Percentiles rank a stretch among this genome's conserved stretches.
Evolutionary conservation across 2,888 invertebrate species (phyloP).

Genomic region (Hemistola chrysoprasaria): DNA sequence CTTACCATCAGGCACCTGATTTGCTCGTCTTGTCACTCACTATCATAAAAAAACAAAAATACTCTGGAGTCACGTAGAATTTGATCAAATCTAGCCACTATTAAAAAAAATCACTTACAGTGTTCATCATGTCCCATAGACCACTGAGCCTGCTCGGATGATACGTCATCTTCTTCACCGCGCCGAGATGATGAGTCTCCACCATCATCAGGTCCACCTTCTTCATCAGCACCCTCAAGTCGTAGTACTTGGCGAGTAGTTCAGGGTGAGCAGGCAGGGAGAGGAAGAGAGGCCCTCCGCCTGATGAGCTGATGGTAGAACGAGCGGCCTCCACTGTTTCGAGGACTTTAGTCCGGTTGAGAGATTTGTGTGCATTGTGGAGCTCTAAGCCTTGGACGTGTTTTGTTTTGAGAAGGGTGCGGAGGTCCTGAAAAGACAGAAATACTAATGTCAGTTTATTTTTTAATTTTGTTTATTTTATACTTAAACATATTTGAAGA

Average conservation of each 20-base stretch:
- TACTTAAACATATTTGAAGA: too few species aligned
- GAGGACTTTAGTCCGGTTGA: slow-evolving; percentile 74
- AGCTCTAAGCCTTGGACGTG: slow-evolving; percentile 82
- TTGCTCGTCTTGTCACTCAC: too few species aligned
- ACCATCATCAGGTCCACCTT: slow-evolving; percentile 85
- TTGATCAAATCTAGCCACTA: too few species aligned
- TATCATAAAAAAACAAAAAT: too few species aligned
- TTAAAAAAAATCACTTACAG: slow-evolving; percentile 72
- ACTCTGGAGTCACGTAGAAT: too few species aligned
- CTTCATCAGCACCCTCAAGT: slow-evolving; percentile 85
- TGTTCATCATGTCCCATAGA: slow-evolving; percentile 89
- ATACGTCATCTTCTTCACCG: slow-evolving; percentile 86
- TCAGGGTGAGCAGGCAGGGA: slow-evolving; percentile 85
- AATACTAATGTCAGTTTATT: background rate
- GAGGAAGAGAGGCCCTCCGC: slow-evolving; percentile 80
- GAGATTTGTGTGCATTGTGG: slow-evolving; percentile 75
- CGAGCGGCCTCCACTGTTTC: slow-evolving; percentile 70
- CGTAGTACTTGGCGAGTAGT: slow-evolving; percentile 86
- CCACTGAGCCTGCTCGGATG: slow-evolving; percentile 90
- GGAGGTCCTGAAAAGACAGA: slow-evolving; percentile 70
- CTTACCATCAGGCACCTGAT: too few species aligned
- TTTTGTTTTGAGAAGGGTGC: slow-evolving; percentile 78
- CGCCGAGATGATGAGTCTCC: slow-evolving; percentile 85
- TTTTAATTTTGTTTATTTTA: too few species aligned
- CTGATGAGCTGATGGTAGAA: slow-evolving; percentile 67